phyloP scores from a whole-genome alignment of 2,113 vertebrate species.

The Oryzias javanicus region DNA sequence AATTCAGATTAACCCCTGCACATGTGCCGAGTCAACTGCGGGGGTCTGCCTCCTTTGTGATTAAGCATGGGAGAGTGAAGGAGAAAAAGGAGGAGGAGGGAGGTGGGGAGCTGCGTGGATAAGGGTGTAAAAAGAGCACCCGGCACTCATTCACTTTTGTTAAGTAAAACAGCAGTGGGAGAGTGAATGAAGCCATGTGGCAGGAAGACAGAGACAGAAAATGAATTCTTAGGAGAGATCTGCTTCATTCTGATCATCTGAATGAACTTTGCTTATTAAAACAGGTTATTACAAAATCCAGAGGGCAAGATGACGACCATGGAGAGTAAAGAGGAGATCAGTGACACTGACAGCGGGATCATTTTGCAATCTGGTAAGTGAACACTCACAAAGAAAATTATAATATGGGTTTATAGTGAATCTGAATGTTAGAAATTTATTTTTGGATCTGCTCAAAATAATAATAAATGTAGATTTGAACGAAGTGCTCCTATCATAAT shows the following conservation, averaged over 20 bases:
- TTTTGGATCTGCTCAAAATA: no score
- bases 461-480: no score
- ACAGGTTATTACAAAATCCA: slow-evolving; percentile 42
- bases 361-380: slow-evolving; percentile 86
- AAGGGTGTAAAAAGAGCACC: slow-evolving; percentile 69
- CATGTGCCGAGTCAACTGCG: slow-evolving; percentile 76
- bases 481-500: no score
- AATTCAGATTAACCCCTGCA: slow-evolving; percentile 71
- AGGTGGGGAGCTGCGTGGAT: slow-evolving; percentile 45
- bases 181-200: slow-evolving; percentile 41
- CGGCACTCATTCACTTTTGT: slow-evolving; percentile 61
- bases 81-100: slow-evolving; percentile 25
- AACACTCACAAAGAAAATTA: neutral
- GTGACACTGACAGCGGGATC: slow-evolving; percentile 87
- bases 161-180: slow-evolving; percentile 46
- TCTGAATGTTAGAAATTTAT: no score
- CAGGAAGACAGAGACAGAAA: slow-evolving; percentile 9
- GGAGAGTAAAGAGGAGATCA: slow-evolving; percentile 86
- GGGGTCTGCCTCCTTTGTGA: slow-evolving; percentile 73
- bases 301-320: slow-evolving; percentile 62
- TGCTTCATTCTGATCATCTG: slow-evolving; percentile 9
- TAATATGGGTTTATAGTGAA: no score
- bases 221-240: neutral
- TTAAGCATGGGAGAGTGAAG: slow-evolving; percentile 25
- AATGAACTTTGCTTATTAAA: slow-evolving; percentile 13